Conservation (phyloP, 2,797 vertebrate species). For the Botia kubotai region DNA sequence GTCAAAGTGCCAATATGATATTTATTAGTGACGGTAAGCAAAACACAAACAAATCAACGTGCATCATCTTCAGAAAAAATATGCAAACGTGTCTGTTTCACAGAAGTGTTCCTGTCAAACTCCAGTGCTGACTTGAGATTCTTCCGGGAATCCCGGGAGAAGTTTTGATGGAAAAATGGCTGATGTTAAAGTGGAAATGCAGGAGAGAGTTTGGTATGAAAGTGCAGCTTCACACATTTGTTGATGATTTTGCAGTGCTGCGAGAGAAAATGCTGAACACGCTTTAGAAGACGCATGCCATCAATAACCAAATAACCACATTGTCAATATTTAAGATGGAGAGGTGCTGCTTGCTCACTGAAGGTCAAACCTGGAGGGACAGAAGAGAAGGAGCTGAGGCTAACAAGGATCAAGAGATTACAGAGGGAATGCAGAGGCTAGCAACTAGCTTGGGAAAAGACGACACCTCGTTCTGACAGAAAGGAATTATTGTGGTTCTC, state of each 20-base stretch:
- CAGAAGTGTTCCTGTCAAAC: neutral
- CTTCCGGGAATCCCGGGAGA: neutral
- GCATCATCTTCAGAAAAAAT: neutral
- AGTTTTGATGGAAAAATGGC: neutral
- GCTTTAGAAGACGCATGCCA: constrained; percentile 72
- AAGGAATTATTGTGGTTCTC: neutral
- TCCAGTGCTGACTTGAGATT: neutral
- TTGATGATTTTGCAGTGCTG: constrained; percentile 63
- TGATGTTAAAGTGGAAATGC: neutral
- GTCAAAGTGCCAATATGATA: neutral
- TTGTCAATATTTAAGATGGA: constrained; percentile 73
- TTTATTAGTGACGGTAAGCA: neutral
- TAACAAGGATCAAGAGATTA: constrained; percentile 6
- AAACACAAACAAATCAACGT: neutral
- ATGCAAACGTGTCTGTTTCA: neutral
- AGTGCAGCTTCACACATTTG: constrained; percentile 49
- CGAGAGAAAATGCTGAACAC: constrained; percentile 65
- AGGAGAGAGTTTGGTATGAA: neutral
- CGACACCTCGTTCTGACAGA: neutral
- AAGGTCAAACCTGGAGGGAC: constrained; percentile 51
- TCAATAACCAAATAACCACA: constrained; percentile 65
- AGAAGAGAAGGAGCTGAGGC: neutral
- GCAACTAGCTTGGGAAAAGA: neutral
- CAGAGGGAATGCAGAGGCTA: neutral
- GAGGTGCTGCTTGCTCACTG: constrained; percentile 56